Conservation (phyloP, 2,888 invertebrate genomes). For the Bugulina stolonifera region DNA sequence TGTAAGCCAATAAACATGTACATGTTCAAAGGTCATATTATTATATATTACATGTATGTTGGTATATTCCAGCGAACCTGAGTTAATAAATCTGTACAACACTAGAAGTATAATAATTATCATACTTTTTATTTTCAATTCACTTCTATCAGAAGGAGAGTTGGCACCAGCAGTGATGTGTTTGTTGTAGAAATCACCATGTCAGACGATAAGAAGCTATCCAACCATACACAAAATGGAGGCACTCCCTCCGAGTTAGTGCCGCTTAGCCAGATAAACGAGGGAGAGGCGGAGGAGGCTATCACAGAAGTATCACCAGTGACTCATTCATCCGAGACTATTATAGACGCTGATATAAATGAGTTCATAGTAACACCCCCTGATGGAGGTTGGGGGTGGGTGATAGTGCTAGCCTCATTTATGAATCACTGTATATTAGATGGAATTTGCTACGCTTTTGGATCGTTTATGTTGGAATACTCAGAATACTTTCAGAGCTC, state of each 20-base stretch:
- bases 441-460: slow-evolving; percentile 86
- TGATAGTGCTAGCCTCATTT: slow-evolving; percentile 83
- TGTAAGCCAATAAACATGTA: too few species aligned
- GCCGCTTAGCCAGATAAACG: not conserved
- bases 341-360: not conserved
- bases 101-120: too few species aligned
- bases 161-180: too few species aligned
- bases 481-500: slow-evolving; percentile 59
- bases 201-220: too few species aligned
- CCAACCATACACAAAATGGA: too few species aligned
- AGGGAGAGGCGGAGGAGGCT: not conserved
- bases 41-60: too few species aligned
- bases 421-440: slow-evolving; percentile 88
- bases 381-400: slow-evolving; percentile 95
- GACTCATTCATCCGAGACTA: not conserved
- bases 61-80: too few species aligned
- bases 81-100: too few species aligned
- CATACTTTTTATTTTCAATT: too few species aligned
- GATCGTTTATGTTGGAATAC: slow-evolving; percentile 67
- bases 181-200: too few species aligned
- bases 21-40: too few species aligned
- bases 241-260: not conserved
- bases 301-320: not conserved
- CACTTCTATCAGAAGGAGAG: too few species aligned
- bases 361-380: slow-evolving; percentile 57